phyloP scores from a whole-genome alignment of 35 echinoderm and acorn worm species.

The Heliocidaris erythrogramma region DNA sequence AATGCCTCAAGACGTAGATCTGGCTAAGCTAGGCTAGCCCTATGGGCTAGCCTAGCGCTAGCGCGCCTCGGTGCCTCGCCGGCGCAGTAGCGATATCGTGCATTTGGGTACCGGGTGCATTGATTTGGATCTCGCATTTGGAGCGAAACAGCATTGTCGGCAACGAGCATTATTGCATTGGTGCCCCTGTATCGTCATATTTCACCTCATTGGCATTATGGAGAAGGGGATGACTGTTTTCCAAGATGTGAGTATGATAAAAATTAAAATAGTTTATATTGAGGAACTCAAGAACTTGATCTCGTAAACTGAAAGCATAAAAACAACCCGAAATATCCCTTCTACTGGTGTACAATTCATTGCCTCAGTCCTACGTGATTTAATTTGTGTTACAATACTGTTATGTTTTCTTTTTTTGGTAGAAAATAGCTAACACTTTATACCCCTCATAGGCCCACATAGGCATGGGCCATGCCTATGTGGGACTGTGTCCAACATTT shows the following conservation, averaged over 20 bases:
- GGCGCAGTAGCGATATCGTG: no score
- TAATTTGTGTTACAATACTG: neutral
- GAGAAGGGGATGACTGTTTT: conserved; percentile 78
- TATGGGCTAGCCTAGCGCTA: no score
- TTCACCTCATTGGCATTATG: neutral
- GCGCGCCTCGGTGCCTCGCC: no score
- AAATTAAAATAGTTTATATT: neutral
- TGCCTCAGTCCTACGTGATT: neutral
- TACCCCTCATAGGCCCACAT: no score
- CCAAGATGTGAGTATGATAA: conserved; percentile 63
- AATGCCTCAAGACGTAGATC: no score
- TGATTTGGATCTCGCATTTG: no score
- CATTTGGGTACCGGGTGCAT: no score
- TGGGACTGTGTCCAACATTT: no score
- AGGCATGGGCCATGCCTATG: no score
- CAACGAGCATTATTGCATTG: neutral
- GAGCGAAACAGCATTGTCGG: no score
- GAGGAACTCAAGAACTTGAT: neutral
- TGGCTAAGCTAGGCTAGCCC: no score
- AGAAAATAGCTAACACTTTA: neutral
- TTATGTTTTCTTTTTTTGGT: neutral
- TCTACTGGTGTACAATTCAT: no score
- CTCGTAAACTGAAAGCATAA: neutral
- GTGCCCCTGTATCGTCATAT: neutral
- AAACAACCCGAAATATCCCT: neutral